A percentile compares a stretch with the other conserved stretches of the same genome.
Evolutionary conservation across 2,888 invertebrate genomes (phyloP).

Genomic region (Ophioninae sp.): DNA sequence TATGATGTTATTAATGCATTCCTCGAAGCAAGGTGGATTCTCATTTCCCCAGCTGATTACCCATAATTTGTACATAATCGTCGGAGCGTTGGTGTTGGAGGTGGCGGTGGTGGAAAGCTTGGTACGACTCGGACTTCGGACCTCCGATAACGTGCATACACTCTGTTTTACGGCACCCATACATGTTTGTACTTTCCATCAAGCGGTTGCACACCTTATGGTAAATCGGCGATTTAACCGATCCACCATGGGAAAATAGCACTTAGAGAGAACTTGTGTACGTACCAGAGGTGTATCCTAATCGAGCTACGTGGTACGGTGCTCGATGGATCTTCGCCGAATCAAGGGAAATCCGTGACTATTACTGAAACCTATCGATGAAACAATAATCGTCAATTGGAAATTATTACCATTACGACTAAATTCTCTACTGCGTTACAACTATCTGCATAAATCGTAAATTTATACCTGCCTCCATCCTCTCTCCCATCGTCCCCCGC

Average conservation of each 20-base stretch:
- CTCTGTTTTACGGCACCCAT: slow-evolving; percentile 47
- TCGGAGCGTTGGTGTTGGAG: slow-evolving; percentile 49
- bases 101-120: slow-evolving; percentile 62
- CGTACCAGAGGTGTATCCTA: slow-evolving; percentile 3
- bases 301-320: background rate
- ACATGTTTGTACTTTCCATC: slow-evolving; percentile 60
- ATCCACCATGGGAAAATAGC: slow-evolving; percentile 58
- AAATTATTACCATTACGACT: slow-evolving; percentile 50
- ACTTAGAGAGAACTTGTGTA: slow-evolving; percentile 40
- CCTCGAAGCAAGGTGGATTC: slow-evolving; percentile 71
- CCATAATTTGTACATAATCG: slow-evolving; percentile 75
- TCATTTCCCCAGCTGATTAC: slow-evolving; percentile 74
- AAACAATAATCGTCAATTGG: slow-evolving; percentile 48
- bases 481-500: no score
- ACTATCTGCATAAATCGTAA: slow-evolving; percentile 25
- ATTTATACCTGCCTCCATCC: slow-evolving; percentile 21
- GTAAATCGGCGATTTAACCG: slow-evolving; percentile 59
- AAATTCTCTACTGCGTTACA: slow-evolving; percentile 36
- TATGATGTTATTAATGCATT: slow-evolving; percentile 76
- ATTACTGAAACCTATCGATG: slow-evolving; percentile 48
- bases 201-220: slow-evolving; percentile 61
- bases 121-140: slow-evolving; percentile 61
- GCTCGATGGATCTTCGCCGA: slow-evolving; percentile 21
- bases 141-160: slow-evolving; percentile 65
- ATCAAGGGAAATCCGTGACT: slow-evolving; percentile 23